phyloP scores from a whole-genome alignment of 2,888 invertebrate genomes.

The Ferdinandea cuprea region DNA sequence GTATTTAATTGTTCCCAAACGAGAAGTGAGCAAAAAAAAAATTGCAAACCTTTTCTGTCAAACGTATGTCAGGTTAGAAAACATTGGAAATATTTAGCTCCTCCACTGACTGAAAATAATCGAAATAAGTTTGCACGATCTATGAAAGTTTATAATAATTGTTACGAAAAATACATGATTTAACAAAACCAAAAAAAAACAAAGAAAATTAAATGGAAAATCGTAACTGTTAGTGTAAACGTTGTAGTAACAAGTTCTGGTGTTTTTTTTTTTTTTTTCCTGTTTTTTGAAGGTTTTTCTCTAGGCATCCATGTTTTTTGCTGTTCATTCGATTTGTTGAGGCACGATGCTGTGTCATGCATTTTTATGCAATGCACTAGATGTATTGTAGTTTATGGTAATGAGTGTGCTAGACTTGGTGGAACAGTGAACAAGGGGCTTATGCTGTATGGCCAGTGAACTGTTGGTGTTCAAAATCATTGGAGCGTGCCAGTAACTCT shows the following conservation, averaged over 20 bases:
- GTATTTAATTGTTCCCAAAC: slow-evolving; percentile 47
- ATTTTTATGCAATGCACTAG: slow-evolving; percentile 66
- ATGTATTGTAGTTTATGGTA: slow-evolving; percentile 57
- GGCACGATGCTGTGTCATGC: slow-evolving; percentile 73
- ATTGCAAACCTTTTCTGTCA: slow-evolving; percentile 28
- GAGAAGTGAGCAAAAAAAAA: slow-evolving; percentile 33
- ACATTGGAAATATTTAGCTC: slow-evolving; percentile 35
- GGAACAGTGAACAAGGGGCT: slow-evolving; percentile 52
- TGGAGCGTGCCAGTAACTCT: slow-evolving; percentile 47
- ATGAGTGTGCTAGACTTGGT: slow-evolving; percentile 46
- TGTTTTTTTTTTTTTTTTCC: background rate
- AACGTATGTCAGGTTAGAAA: background rate
- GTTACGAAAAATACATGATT: slow-evolving; percentile 3
- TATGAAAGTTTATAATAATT: slow-evolving; percentile 19
- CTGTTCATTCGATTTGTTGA: slow-evolving; percentile 57
- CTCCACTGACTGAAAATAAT: slow-evolving; percentile 6
- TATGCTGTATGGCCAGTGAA: slow-evolving; percentile 65
- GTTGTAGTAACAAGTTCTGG: slow-evolving; percentile 26
- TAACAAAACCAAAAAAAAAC: too few species aligned
- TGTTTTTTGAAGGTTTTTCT: slow-evolving; percentile 42
- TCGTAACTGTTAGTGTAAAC: slow-evolving; percentile 41
- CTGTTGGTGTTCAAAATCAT: slow-evolving; percentile 60
- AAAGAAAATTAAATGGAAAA: slow-evolving; percentile 46
- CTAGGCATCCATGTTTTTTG: slow-evolving; percentile 22
- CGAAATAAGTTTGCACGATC: slow-evolving; percentile 16